A percentile compares a stretch with the other conserved stretches of the same genome.
These are phyloP conservation scores for Scaptomyza tumidula DNA, from an alignment of 2,888 invertebrate species.

Conservation along the genomic window DNA sequence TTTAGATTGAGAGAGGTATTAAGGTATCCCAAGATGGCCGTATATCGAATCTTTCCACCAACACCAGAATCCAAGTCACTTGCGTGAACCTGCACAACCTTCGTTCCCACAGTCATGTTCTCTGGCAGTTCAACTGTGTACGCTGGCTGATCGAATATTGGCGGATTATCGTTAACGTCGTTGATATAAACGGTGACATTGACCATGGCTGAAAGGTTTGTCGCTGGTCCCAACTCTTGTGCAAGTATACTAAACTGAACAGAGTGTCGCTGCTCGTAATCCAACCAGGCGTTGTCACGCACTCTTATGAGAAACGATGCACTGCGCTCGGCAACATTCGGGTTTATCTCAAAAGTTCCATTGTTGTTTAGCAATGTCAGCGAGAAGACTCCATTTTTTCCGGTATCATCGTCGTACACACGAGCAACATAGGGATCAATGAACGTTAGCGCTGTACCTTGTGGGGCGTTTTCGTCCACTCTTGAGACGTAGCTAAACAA, in stretches of 20 bases:
- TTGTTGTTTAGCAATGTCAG: constrained; percentile 91
- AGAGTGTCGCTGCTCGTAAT: constrained; percentile 92
- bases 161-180: constrained; percentile 95
- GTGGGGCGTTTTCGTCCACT: constrained; percentile 92
- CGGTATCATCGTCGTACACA: constrained; percentile 91
- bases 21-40: constrained; percentile 90
- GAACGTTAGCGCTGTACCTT: constrained; percentile 91
- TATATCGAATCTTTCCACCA: constrained; percentile 92
- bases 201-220: constrained; percentile 90
- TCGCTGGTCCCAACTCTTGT: constrained; percentile 91
- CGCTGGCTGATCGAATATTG: constrained; percentile 89
- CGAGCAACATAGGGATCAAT: constrained; percentile 89
- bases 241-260: constrained; percentile 92
- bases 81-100: constrained; percentile 90
- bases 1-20: constrained; percentile 92
- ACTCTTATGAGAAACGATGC: constrained; percentile 93
- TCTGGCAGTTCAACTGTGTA: constrained; percentile 92
- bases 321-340: constrained; percentile 91
- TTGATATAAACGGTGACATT: constrained; percentile 92
- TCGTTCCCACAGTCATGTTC: constrained; percentile 90
- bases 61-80: constrained; percentile 91
- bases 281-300: constrained; percentile 91
- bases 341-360: constrained; percentile 94
- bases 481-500: constrained; percentile 89
- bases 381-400: constrained; percentile 93